A percentile compares a stretch with the other conserved stretches of the same genome.
These are phyloP conservation scores for Suncus etruscus DNA, from an alignment of 2,113 vertebrate genomes.

Conservation along the genomic window DNA sequence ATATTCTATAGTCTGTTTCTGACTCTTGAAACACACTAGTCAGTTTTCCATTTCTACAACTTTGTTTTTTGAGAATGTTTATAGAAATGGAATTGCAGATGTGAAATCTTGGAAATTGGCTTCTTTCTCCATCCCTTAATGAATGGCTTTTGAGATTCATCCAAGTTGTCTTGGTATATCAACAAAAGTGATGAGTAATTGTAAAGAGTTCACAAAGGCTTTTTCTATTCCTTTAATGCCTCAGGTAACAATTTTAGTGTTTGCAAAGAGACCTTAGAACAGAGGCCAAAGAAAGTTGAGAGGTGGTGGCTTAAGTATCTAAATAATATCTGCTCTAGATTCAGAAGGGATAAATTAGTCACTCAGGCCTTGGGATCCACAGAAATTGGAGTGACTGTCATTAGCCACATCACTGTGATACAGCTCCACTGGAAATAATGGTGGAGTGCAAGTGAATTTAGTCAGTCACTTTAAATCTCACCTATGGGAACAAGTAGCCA, in stretches of 20 bases:
- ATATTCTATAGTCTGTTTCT: neutral
- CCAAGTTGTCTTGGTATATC: neutral
- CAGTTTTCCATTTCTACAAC: constrained; percentile 14
- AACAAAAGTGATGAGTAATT: neutral
- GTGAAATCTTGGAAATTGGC: neutral
- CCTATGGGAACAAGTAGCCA: too few species aligned
- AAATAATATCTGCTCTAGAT: neutral
- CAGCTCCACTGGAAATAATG: too few species aligned
- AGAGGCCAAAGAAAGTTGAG: neutral
- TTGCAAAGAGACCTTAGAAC: neutral
- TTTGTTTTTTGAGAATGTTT: constrained; percentile 4
- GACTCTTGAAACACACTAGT: neutral
- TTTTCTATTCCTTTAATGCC: neutral
- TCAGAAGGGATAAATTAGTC: constrained; percentile 11
- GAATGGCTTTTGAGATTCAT: neutral
- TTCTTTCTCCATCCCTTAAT: neutral
- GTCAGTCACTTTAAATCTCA: too few species aligned
- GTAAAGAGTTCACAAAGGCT: neutral
- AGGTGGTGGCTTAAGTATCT: neutral
- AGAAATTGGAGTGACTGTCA: neutral
- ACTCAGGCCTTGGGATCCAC: neutral
- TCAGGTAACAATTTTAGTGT: neutral
- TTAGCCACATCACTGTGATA: neutral
- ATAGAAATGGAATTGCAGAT: neutral
- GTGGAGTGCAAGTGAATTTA: too few species aligned